Percentiles rank a stretch among this genome's conserved stretches.
Evolutionary conservation across 2,888 invertebrate genomes (phyloP).

Genomic region (Leptodirus hochenwartii): DNA sequence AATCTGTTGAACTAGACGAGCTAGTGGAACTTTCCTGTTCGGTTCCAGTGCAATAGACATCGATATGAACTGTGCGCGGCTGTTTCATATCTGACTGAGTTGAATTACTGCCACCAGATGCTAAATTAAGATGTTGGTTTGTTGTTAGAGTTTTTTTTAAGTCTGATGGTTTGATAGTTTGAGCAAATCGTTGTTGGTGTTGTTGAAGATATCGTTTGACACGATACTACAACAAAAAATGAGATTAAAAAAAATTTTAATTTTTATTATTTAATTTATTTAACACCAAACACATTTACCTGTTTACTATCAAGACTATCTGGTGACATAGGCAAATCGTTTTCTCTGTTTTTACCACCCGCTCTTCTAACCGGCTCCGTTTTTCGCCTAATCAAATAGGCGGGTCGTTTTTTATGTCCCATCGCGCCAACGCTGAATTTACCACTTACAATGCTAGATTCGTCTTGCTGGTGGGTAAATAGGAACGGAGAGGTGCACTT

Average conservation of each 20-base stretch:
- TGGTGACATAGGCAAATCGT: conserved; percentile 18
- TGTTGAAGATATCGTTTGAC: no score
- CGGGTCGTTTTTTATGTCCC: conserved; percentile 13
- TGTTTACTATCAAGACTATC: conserved; percentile 22
- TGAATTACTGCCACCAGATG: no score
- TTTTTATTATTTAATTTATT: no score
- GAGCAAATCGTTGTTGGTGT: no score
- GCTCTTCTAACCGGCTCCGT: conserved; percentile 18
- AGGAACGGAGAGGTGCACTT: conserved; percentile 26
- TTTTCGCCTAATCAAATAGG: conserved; percentile 15
- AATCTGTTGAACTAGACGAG: conserved; percentile 19
- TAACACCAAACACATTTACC: no score
- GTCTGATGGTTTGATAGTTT: no score
- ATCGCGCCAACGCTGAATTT: conserved; percentile 11
- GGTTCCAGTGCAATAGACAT: conserved; percentile 56
- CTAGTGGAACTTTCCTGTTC: conserved; percentile 24
- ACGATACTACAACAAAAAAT: no score
- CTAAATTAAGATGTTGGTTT: no score
- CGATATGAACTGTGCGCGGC: conserved; percentile 52
- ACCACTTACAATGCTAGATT: conserved; percentile 10
- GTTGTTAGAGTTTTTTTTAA: no score
- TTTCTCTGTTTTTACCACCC: conserved; percentile 13
- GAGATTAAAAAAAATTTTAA: no score
- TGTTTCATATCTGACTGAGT: conserved; percentile 23
- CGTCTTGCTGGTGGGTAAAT: conserved; percentile 15